A percentile compares a stretch with the other conserved stretches of the same genome.
phyloP scores from a whole-genome alignment of 64 coral and sea anemone genomes.

The Stichodactyla helianthus region DNA sequence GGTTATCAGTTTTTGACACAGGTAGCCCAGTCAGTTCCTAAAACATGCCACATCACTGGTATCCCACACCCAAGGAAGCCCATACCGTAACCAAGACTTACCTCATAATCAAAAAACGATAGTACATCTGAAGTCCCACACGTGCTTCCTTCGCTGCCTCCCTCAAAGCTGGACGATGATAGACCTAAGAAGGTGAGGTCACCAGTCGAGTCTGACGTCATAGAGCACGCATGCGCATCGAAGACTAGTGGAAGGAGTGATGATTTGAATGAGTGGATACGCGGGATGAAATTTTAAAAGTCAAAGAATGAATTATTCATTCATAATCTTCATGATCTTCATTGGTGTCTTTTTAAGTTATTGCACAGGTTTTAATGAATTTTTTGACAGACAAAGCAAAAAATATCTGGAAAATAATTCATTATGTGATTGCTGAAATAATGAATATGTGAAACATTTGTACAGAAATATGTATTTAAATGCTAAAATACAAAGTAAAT shows the following conservation, averaged over 20 bases:
- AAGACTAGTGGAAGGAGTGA: constrained; percentile 13
- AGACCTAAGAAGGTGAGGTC: constrained; percentile 20
- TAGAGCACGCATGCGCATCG: constrained; percentile 13
- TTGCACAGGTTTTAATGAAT: too few relatives aligned
- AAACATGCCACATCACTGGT: not conserved
- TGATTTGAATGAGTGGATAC: not conserved
- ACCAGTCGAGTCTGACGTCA: constrained; percentile 26
- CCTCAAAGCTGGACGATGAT: not conserved
- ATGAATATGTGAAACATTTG: not conserved
- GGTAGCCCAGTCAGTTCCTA: not conserved
- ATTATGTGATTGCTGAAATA: not conserved
- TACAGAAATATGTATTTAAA: not conserved
- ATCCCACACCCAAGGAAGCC: not conserved
- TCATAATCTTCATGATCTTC: not conserved
- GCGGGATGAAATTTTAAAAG: not conserved
- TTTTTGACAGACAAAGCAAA: too few relatives aligned
- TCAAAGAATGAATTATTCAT: not conserved
- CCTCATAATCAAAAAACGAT: constrained; percentile 18
- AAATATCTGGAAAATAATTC: not conserved
- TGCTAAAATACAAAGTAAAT: too few relatives aligned
- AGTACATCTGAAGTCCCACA: not conserved
- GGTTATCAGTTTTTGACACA: not conserved
- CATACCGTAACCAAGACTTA: not conserved
- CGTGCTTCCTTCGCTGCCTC: not conserved
- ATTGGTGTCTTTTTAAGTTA: not conserved